Percentiles rank a stretch among this genome's conserved stretches.
Evolutionary conservation across 2,113 vertebrate genomes (phyloP).

Genomic region (Urocolius indicus): DNA sequence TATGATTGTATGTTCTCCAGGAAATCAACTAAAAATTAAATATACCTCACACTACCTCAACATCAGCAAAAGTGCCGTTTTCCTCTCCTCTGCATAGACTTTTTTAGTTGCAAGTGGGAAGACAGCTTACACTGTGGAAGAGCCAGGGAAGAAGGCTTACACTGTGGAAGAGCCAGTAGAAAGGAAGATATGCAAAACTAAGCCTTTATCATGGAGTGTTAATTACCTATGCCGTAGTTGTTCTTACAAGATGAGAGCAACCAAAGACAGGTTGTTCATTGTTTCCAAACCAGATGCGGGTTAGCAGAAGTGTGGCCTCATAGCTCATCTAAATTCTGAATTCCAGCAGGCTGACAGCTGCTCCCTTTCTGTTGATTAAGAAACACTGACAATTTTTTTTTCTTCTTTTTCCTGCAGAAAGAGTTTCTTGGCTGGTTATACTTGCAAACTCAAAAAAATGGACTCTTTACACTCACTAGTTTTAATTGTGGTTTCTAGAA

Average conservation of each 20-base stretch:
- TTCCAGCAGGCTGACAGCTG: conserved; percentile 22
- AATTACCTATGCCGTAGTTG: neutral
- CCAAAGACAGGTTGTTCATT: conserved; percentile 28
- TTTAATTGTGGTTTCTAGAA: neutral
- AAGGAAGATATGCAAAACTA: neutral
- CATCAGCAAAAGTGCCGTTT: neutral
- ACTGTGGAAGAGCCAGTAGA: neutral
- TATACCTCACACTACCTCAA: neutral
- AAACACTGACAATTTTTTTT: conserved; percentile 6
- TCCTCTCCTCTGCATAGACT: neutral
- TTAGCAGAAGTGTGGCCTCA: conserved; percentile 31
- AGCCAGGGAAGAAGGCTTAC: neutral
- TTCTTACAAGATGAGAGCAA: conserved; percentile 14
- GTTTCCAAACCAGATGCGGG: conserved; percentile 11
- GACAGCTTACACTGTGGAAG: neutral
- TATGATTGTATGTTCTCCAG: neutral
- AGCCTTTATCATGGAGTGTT: neutral
- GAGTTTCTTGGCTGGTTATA: neutral
- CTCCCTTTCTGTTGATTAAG: conserved; percentile 45
- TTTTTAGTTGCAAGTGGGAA: neutral
- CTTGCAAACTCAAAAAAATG: neutral
- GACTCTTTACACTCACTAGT: neutral
- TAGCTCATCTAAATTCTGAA: conserved; percentile 41
- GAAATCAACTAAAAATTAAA: neutral
- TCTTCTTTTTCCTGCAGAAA: neutral